Evolutionary conservation across 2,797 vertebrate genomes (phyloP).

Genomic region (Syngnathus rostellatus): DNA sequence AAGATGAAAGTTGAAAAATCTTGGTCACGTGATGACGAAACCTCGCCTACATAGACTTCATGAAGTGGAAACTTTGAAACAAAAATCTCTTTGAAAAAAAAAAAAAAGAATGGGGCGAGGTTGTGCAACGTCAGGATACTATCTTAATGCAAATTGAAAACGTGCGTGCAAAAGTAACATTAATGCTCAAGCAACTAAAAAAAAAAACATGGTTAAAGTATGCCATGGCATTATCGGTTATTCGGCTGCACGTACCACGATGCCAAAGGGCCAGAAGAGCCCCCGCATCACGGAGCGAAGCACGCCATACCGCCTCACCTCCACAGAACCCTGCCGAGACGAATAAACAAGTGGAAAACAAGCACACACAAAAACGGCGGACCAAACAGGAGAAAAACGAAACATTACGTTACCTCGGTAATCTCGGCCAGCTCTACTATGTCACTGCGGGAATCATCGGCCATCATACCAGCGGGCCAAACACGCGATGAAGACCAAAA

Average conservation of each 20-base stretch:
- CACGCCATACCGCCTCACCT: conserved; percentile 35
- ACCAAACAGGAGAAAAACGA: neutral
- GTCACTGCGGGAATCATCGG: conserved; percentile 16
- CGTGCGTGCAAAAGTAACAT: too few relatives aligned
- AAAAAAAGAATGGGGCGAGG: neutral
- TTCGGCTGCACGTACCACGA: conserved; percentile 53
- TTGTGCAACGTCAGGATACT: too few relatives aligned
- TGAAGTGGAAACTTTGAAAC: too few relatives aligned
- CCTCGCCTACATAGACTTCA: too few relatives aligned
- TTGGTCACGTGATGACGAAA: too few relatives aligned
- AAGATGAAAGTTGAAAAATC: too few relatives aligned
- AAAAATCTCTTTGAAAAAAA: neutral
- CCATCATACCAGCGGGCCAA: conserved; percentile 30
- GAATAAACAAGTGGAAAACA: neutral
- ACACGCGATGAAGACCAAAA: neutral
- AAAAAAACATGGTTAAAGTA: too few relatives aligned
- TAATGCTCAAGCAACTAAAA: too few relatives aligned
- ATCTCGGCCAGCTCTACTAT: conserved; percentile 11
- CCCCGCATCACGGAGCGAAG: conserved; percentile 47
- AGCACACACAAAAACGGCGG: neutral
- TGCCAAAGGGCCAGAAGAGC: conserved; percentile 64
- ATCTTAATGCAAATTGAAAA: too few relatives aligned
- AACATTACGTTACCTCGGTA: conserved; percentile 36
- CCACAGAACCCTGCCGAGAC: conserved; percentile 39
- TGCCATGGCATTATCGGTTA: too few relatives aligned